Percentiles rank a stretch among this genome's conserved stretches.
Conservation (phyloP, 1,140 invertebrate species). For the Heliconius himera region DNA sequence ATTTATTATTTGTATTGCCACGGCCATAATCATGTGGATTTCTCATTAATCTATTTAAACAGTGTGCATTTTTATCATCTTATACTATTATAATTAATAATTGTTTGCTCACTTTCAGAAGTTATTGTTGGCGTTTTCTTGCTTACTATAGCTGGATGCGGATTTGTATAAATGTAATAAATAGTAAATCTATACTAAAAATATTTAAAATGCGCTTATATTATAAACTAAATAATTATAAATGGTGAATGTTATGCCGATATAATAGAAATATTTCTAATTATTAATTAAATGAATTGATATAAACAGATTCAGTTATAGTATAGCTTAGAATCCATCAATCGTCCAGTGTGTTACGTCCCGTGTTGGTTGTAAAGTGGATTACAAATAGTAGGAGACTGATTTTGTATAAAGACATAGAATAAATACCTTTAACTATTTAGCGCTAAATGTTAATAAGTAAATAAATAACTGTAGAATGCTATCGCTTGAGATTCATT, state of each 20-base stretch:
- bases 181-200: background rate
- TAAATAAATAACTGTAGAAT: background rate
- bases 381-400: slow-evolving; percentile 80
- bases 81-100: background rate
- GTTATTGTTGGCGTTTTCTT: background rate
- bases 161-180: background rate
- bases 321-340: slow-evolving; percentile 38
- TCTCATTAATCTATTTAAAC: background rate
- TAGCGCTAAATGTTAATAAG: slow-evolving; percentile 20
- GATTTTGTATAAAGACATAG: slow-evolving; percentile 78
- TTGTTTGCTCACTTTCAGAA: background rate
- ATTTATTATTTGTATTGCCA: background rate
- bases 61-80: slow-evolving; percentile 1
- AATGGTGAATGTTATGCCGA: background rate
- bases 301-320: slow-evolving; percentile 7
- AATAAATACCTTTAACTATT: slow-evolving; percentile 59
- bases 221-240: background rate
- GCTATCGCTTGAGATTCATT: background rate
- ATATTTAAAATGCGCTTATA: background rate
- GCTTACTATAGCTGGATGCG: background rate
- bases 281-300: background rate
- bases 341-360: slow-evolving; percentile 69
- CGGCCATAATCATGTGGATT: background rate
- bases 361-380: slow-evolving; percentile 56
- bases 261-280: background rate